Evolutionary conservation across 2,113 vertebrate species (phyloP).

Genomic region (Heliornis fulica): DNA sequence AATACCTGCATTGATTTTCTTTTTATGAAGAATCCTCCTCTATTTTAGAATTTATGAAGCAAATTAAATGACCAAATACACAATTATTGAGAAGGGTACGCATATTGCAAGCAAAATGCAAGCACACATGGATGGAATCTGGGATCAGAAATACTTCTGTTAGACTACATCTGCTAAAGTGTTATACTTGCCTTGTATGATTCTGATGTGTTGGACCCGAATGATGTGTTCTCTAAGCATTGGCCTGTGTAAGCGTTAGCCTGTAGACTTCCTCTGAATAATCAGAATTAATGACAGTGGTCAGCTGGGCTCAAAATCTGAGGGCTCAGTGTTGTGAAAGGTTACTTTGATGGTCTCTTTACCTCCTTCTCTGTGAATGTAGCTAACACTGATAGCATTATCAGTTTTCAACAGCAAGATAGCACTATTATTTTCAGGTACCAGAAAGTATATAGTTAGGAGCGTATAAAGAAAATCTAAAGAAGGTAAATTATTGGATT

Average conservation of each 20-base stretch:
- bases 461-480: neutral
- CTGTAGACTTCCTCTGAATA: neutral
- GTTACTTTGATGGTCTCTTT: neutral
- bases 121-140: neutral
- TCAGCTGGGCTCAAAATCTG: neutral
- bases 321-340: neutral
- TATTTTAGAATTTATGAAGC: neutral
- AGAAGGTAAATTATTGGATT: neutral
- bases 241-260: neutral
- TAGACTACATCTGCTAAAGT: neutral
- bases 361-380: neutral
- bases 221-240: neutral
- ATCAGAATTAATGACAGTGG: neutral
- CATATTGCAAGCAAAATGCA: neutral
- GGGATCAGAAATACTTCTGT: neutral
- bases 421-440: neutral
- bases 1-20: neutral
- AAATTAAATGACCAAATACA: neutral
- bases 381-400: neutral
- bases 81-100: neutral
- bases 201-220: accelerated
- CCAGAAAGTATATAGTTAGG: neutral
- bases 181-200: neutral
- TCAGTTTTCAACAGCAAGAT: neutral
- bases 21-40: neutral